phyloP scores from a whole-genome alignment of 1,140 invertebrate genomes.

The Achroia grisella region DNA sequence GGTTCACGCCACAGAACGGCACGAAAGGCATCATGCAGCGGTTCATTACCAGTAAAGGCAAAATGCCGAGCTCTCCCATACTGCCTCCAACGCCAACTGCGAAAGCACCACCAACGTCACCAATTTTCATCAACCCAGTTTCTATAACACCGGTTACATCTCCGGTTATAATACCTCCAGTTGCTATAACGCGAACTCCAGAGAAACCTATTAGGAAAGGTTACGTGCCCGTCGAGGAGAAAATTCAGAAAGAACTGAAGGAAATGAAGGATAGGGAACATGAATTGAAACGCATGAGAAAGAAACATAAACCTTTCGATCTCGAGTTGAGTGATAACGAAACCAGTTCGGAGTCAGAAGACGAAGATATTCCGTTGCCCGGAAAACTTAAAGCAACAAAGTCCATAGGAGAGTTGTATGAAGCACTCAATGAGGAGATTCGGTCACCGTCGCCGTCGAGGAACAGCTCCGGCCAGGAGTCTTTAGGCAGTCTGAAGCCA shows the following conservation, averaged over 20 bases:
- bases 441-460: constrained; percentile 64
- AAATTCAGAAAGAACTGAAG: constrained; percentile 84
- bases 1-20: constrained; percentile 75
- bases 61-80: constrained; percentile 64
- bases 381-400: constrained; percentile 74
- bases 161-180: constrained; percentile 36
- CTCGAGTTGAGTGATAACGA: constrained; percentile 70
- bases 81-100: constrained; percentile 33
- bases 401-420: constrained; percentile 75
- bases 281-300: constrained; percentile 79
- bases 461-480: constrained; percentile 61
- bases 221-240: constrained; percentile 82
- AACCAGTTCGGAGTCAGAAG: constrained; percentile 70
- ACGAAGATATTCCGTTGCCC: constrained; percentile 73
- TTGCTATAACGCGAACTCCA: constrained; percentile 65
- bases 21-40: constrained; percentile 85
- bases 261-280: constrained; percentile 84
- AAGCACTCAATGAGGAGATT: constrained; percentile 58
- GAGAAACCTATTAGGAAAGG: constrained; percentile 77
- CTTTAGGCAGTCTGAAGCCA: constrained; percentile 70
- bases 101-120: constrained; percentile 17
- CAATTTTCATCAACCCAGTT: constrained; percentile 9
- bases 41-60: constrained; percentile 83
- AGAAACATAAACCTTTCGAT: constrained; percentile 70
- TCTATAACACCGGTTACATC: constrained; percentile 29